A percentile compares a stretch with the other conserved stretches of the same genome.
These are phyloP conservation scores for Polyploca ridens DNA, from an alignment of 2,888 invertebrate species.

Conservation along the genomic window DNA sequence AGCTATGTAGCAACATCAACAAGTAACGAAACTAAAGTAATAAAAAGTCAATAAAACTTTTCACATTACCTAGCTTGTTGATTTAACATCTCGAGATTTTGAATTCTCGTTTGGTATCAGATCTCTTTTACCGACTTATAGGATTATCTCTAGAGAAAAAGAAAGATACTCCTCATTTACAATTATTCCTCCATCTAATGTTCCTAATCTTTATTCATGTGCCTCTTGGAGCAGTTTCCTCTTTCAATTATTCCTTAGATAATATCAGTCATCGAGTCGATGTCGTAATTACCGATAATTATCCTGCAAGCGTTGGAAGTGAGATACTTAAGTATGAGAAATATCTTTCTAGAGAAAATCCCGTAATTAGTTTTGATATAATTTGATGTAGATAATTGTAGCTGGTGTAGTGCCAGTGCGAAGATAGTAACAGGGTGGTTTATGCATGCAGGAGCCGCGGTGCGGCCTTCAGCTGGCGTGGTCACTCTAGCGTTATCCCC, in stretches of 20 bases:
- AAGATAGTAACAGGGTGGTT: conserved; percentile 79
- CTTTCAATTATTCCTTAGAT: neutral
- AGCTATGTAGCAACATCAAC: neutral
- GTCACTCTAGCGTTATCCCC: conserved; percentile 86
- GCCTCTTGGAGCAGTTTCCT: neutral
- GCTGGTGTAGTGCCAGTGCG: conserved; percentile 18
- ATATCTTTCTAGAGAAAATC: conserved; percentile 33
- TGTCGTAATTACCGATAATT: conserved; percentile 14
- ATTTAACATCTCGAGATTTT: conserved; percentile 24
- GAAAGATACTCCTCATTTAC: neutral
- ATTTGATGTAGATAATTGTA: conserved; percentile 24
- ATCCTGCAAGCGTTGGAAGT: conserved; percentile 5
- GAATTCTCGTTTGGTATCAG: conserved; percentile 34
- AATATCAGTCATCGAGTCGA: neutral
- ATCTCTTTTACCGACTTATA: conserved; percentile 21
- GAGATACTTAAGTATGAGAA: conserved; percentile 17
- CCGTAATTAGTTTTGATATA: conserved; percentile 27
- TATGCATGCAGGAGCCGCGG: conserved; percentile 83
- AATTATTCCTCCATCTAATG: neutral
- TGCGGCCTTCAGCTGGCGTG: conserved; percentile 85
- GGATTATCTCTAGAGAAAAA: conserved; percentile 11
- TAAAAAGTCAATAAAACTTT: conserved; percentile 27
- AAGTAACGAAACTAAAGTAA: conserved; percentile 9
- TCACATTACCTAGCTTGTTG: conserved; percentile 20
- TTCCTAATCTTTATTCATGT: neutral